phyloP scores from a whole-genome alignment of 2,113 vertebrate species.

The Eudyptes chrysolophus region DNA sequence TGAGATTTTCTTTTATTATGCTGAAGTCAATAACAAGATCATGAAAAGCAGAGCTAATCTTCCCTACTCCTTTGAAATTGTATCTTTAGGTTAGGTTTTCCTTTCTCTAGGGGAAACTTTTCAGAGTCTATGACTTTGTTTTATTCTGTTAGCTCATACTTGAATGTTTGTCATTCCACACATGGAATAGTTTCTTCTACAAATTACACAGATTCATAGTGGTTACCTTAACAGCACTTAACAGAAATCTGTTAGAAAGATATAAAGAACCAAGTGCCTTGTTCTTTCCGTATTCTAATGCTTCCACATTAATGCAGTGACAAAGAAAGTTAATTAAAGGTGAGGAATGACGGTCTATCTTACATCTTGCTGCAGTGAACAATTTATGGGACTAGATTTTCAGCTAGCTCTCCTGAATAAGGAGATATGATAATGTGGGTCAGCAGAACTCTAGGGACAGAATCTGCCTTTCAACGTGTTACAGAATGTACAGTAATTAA shows the following conservation, averaged over 20 bases:
- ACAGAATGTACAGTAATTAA: background rate
- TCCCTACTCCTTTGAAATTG: background rate
- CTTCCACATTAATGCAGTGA: background rate
- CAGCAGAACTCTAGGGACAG: slow-evolving; percentile 5
- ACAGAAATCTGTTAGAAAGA: background rate
- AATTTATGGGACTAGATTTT: background rate
- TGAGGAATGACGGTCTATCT: background rate
- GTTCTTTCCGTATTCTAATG: background rate
- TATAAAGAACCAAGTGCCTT: background rate
- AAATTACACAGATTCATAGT: background rate
- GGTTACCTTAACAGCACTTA: background rate
- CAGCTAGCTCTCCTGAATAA: background rate
- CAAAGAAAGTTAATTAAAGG: slow-evolving; percentile 6
- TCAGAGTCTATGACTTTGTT: background rate
- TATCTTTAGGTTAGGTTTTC: background rate
- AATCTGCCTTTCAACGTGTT: background rate
- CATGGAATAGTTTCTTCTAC: background rate
- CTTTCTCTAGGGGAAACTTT: background rate
- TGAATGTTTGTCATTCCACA: background rate
- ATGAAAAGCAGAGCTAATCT: slow-evolving; percentile 12
- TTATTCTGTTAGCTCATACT: background rate
- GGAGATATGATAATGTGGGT: background rate
- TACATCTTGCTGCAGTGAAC: background rate
- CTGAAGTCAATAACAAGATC: background rate
- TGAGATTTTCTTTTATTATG: slow-evolving; percentile 11